Base-by-base conservation (phyloP, 2,888 invertebrate species). In the Andrena bicolor region DNA sequence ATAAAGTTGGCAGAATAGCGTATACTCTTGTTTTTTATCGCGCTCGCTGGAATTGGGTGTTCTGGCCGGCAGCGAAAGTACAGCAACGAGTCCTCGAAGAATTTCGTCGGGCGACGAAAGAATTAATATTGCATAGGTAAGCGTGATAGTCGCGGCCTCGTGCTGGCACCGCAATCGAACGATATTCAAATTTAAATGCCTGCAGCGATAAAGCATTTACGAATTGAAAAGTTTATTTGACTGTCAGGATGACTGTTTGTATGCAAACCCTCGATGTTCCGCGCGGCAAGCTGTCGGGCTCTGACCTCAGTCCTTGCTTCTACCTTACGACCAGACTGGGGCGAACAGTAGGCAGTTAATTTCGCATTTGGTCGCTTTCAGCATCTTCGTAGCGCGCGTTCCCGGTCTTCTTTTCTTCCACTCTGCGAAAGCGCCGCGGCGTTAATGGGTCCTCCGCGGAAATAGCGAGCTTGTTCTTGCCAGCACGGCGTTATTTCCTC, bases 101-200 rank as follows among this genome's bases (percentile, higher is more conserved):
- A 69, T 84, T 68, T 70, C n/a, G n/a, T 80, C 78, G 73, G 76
- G 79, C 84, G 86, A 61, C 60, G 72, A 41, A 63, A 30, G 70
- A 83, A 88, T 86, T 88, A 90, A 89, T 88, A 87, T 41, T 13
- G 13, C 13, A 41, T 41, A 13, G 1, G 1, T 88, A 84, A 90
- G 83, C 83, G 84, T 66, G 84, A 82, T 70, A 77, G 71, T 65
- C 70, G 72, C 69, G 68, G 60, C 58, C 64, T 61, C 41, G 73
- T 65, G 71, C 53, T 73, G 82, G 76, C 70, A 76, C 76, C 86
- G 88, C 91, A 92, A 93, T 93, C 92, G 92, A 92, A 91, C 92
- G 91, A 92, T 92, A 92, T 91, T 92, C 90, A 91, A 90, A 92
- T 93, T 92, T 91, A 92, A 93, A 93, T 91, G 91, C 88, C 86